These are phyloP conservation scores for Ecliptopera silaceata DNA, from an alignment of 2,888 invertebrate genomes.

Conservation along the genomic window DNA sequence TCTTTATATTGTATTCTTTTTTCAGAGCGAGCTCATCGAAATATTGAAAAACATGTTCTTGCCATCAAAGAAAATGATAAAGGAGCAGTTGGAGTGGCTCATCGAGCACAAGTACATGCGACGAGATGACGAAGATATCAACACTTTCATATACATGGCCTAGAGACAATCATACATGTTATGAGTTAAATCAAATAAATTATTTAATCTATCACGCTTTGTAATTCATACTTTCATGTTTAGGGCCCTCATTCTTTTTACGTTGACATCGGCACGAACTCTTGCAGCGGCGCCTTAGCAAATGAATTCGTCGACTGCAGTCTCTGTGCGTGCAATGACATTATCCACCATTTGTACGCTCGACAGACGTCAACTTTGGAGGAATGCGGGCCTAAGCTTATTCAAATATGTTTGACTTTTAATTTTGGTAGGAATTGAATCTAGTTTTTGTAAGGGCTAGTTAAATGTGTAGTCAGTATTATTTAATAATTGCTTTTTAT, in stretches of 20 bases:
- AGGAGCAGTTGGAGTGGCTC: slow-evolving; percentile 99
- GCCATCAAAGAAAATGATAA: slow-evolving; percentile 99
- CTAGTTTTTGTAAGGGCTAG: slow-evolving; percentile 28
- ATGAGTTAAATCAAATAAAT: slow-evolving; percentile 66
- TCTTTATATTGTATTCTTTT: slow-evolving; percentile 37
- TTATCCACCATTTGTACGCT: too few species aligned
- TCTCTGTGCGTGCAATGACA: too few species aligned
- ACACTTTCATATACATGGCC: slow-evolving; percentile 99
- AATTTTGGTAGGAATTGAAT: slow-evolving; percentile 20
- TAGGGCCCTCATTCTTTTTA: too few species aligned
- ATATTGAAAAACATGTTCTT: slow-evolving; percentile 99
- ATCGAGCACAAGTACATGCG: slow-evolving; percentile 99
- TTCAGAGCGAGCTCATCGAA: slow-evolving; percentile 96
- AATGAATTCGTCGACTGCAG: too few species aligned
- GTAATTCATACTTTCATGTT: slow-evolving; percentile 24
- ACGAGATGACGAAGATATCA: slow-evolving; percentile 98
- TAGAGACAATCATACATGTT: slow-evolving; percentile 69
- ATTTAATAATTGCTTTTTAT: slow-evolving; percentile 39
- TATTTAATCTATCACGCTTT: slow-evolving; percentile 56
- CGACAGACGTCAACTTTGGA: too few species aligned
- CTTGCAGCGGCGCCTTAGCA: too few species aligned
- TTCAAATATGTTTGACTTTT: slow-evolving; percentile 34
- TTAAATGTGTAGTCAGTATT: slow-evolving; percentile 24
- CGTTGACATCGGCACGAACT: too few species aligned
- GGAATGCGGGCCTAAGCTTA: too few species aligned